A percentile compares a stretch with the other conserved stretches of the same genome.
phyloP scores from a whole-genome alignment of 2,797 vertebrate genomes.

The Mastacembelus armatus region DNA sequence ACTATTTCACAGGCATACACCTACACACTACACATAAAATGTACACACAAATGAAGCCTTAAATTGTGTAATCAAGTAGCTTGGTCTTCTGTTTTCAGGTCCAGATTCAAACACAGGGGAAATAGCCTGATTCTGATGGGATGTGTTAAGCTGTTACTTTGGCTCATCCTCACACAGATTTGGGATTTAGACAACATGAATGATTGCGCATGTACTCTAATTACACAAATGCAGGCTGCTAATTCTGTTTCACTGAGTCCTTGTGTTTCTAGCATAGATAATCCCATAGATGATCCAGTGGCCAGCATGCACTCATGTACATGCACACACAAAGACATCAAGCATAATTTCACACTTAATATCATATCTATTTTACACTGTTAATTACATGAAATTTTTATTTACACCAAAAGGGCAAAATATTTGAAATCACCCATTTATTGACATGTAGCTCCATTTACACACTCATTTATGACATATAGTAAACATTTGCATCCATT shows the following conservation, averaged over 20 bases:
- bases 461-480: too few species aligned
- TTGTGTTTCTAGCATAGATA: slow-evolving; percentile 20
- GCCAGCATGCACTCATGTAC: slow-evolving; percentile 44
- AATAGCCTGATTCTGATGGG: slow-evolving; percentile 23
- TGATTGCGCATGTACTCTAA: slow-evolving; percentile 53
- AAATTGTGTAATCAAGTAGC: slow-evolving; percentile 13
- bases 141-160: slow-evolving; percentile 50
- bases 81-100: neutral
- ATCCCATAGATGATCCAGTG: slow-evolving; percentile 47
- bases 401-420: neutral
- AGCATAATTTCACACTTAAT: neutral
- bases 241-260: slow-evolving; percentile 39
- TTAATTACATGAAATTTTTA: neutral
- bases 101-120: slow-evolving; percentile 22
- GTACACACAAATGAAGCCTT: neutral
- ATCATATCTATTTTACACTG: neutral
- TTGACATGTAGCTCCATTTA: neutral
- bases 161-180: slow-evolving; percentile 53
- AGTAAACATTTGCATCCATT: too few species aligned
- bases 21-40: neutral
- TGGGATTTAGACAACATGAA: slow-evolving; percentile 60
- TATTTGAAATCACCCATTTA: neutral
- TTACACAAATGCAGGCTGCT: slow-evolving; percentile 57
- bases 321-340: neutral
- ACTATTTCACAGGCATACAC: neutral